Evolutionary conservation across 53 echinoderm and acorn worm genomes (phyloP), one percentile per base, ranked within the genome.

Genomic region (Temnopleurus reevesii): DNA sequence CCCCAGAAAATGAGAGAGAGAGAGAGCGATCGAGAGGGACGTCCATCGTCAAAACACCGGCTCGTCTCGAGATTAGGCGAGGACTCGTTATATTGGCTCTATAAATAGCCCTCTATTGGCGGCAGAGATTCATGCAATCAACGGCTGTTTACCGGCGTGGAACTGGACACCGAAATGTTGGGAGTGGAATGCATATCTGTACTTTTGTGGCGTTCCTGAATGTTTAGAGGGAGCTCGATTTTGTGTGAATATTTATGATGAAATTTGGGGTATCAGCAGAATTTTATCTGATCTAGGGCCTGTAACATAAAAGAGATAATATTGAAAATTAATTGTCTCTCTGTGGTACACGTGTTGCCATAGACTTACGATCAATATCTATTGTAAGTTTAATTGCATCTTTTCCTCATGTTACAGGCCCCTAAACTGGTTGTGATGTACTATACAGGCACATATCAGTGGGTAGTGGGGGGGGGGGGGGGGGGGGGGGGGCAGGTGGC

Each of bases 101-200:
- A 71, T 71, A 71, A 71, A 71, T 71, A 71, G 71, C 71, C 71
- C 71, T 71, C 71, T 71, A 36, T 71, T 71, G 71, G 21, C 71
- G 43, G 41, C 21, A 8, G 21, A 21, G 21, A 41, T 38, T 19
- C 71, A 71, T 38, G 71, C 71, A 71, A 71, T 71, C 71, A 71
- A 38, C 7, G n/a, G n/a, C 71, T 71, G 71, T 71, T 71, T 71
- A 71, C 71, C 21, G 3, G 8, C 0, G 4, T 36, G 41, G 71
- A 41, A 71, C 36, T 10, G 71, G 71, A 71, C 71, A 71, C 71
- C n/a, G 2, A 41, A 17, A 2, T 31, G 21, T 1, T 4, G 12
- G 33, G 71, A 33, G 35, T 36, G 35, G 65, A 71, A 6, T 71
- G 30, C 63, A 63, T 63, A 13, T 36, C 1, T 71, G 41, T 41